A percentile compares a stretch with the other conserved stretches of the same genome.
Conservation (phyloP, 1,140 invertebrate species). For the Oncopodura yosiiana region DNA sequence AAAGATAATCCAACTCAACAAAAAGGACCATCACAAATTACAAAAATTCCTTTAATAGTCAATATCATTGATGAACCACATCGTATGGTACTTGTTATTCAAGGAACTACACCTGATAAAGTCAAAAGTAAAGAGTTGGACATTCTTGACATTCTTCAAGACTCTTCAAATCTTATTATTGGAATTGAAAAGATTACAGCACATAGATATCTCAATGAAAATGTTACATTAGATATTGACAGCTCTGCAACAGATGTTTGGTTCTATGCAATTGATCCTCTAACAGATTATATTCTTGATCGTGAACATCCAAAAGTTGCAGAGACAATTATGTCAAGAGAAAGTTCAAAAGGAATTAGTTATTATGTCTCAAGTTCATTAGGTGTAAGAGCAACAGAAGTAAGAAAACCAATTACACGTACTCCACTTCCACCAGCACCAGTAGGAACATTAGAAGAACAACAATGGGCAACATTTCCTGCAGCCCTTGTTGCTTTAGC, state of each 20-base stretch:
- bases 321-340: slow-evolving; percentile 39
- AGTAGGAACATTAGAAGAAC: slow-evolving; percentile 27
- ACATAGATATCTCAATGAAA: slow-evolving; percentile 55
- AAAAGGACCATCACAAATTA: slow-evolving; percentile 43
- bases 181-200: slow-evolving; percentile 66
- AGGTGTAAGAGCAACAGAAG: slow-evolving; percentile 54
- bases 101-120: slow-evolving; percentile 59
- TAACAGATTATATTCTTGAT: slow-evolving; percentile 59
- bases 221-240: slow-evolving; percentile 62
- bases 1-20: slow-evolving; percentile 68
- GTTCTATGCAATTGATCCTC: slow-evolving; percentile 74
- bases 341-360: slow-evolving; percentile 36
- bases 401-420: slow-evolving; percentile 53
- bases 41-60: slow-evolving; percentile 55
- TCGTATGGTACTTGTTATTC: slow-evolving; percentile 65
- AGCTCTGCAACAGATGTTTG: slow-evolving; percentile 69
- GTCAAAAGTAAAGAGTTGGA: slow-evolving; percentile 55
- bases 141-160: slow-evolving; percentile 58
- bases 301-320: slow-evolving; percentile 59
- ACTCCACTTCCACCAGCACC: slow-evolving; percentile 38
- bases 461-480: slow-evolving; percentile 60
- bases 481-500: slow-evolving; percentile 77
- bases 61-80: slow-evolving; percentile 59
- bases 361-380: slow-evolving; percentile 54
- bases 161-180: slow-evolving; percentile 60